phyloP scores from a whole-genome alignment of 2,888 invertebrate genomes.

The Odiellus spinosus region DNA sequence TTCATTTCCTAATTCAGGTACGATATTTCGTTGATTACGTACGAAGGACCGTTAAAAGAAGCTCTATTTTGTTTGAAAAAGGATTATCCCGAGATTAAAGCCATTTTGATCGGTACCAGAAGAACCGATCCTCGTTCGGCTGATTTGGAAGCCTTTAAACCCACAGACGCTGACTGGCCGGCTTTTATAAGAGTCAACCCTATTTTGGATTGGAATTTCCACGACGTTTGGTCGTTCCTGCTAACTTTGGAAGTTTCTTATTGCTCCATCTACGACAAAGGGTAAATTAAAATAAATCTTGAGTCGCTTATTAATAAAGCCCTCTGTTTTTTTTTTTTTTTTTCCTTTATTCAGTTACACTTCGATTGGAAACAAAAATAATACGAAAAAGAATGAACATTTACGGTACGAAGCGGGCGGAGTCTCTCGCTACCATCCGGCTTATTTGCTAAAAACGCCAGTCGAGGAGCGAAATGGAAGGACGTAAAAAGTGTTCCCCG shows the following conservation, averaged over 20 bases:
- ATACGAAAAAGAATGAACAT: slow-evolving; percentile 62
- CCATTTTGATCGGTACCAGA: slow-evolving; percentile 81
- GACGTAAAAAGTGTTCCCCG: slow-evolving; percentile 2
- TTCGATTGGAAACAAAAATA: slow-evolving; percentile 62
- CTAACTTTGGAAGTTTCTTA: slow-evolving; percentile 63
- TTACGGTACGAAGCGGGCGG: slow-evolving; percentile 39
- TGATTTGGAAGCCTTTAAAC: slow-evolving; percentile 46
- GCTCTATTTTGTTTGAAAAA: slow-evolving; percentile 47
- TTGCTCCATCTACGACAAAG: slow-evolving; percentile 74
- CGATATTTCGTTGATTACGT: slow-evolving; percentile 49
- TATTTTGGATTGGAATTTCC: slow-evolving; percentile 78
- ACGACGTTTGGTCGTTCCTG: slow-evolving; percentile 80
- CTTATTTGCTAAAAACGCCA: slow-evolving; percentile 49
- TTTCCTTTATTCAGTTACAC: slow-evolving; percentile 47
- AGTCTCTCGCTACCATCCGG: slow-evolving; percentile 46
- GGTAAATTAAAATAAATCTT: slow-evolving; percentile 37
- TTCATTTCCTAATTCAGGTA: slow-evolving; percentile 37
- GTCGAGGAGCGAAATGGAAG: slow-evolving; percentile 45
- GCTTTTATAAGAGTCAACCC: slow-evolving; percentile 73
- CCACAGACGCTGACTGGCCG: slow-evolving; percentile 81
- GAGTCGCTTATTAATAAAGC: not conserved
- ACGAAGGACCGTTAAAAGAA: slow-evolving; percentile 51
- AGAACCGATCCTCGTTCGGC: slow-evolving; percentile 67
- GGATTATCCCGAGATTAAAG: slow-evolving; percentile 46
- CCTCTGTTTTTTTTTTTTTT: not conserved